Conservation (phyloP, 1,140 invertebrate species). For the Penaeus indicus region DNA sequence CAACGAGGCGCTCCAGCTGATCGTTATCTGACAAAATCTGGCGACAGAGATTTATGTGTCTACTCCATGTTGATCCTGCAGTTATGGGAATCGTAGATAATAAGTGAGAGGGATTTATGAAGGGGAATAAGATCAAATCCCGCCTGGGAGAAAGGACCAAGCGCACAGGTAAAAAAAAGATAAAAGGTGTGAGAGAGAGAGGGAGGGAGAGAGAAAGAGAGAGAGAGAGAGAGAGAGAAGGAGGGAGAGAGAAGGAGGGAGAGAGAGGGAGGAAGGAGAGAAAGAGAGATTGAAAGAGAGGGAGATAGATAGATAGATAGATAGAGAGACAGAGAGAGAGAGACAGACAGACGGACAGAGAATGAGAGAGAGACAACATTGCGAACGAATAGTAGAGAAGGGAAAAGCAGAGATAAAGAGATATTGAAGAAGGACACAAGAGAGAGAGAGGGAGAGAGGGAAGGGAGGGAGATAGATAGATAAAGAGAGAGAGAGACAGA, state of each 20-base stretch:
- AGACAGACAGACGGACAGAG: neutral
- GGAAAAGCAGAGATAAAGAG: too few relatives aligned
- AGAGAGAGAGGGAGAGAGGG: neutral
- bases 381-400: too few relatives aligned
- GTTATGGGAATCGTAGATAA: constrained; percentile 43
- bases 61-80: constrained; percentile 30
- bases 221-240: neutral
- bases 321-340: constrained; percentile 21
- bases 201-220: too few relatives aligned
- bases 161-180: too few relatives aligned
- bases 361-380: too few relatives aligned
- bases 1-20: neutral
- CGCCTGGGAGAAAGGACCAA: neutral
- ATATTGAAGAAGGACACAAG: neutral
- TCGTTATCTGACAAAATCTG: constrained; percentile 27
- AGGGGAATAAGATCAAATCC: constrained; percentile 14
- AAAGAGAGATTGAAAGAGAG: neutral
- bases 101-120: constrained; percentile 28
- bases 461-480: neutral
- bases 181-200: neutral
- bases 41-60: constrained; percentile 23
- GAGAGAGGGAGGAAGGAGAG: neutral
- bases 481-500: neutral
- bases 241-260: constrained; percentile 26
- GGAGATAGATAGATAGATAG: neutral